These are phyloP conservation scores for Heteractis magnifica DNA, from an alignment of 92 coral and sea anemone species.

Conservation along the genomic window DNA sequence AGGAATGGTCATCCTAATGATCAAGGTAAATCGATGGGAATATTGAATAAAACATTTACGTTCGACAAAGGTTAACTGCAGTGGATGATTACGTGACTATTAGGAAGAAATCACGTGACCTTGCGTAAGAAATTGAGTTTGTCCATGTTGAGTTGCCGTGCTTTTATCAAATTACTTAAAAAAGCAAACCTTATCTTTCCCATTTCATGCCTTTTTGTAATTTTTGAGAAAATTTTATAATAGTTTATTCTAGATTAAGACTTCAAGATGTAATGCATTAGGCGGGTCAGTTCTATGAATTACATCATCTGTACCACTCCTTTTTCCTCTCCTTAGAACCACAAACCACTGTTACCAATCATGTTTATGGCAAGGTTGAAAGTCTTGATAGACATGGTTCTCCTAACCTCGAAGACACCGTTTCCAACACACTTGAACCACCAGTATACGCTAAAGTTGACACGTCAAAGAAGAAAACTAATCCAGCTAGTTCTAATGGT, in stretches of 20 bases:
- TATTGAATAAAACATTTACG: neutral
- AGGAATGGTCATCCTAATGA: neutral
- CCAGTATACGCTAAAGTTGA: slow-evolving; percentile 15
- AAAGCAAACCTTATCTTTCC: no score
- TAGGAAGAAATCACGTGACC: no score
- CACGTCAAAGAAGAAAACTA: neutral
- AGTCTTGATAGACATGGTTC: neutral
- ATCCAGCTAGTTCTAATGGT: neutral
- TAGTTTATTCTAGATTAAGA: no score
- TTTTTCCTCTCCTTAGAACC: neutral
- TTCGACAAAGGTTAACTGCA: no score
- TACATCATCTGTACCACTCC: neutral
- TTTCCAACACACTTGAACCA: slow-evolving; percentile 13
- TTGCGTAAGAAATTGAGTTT: no score
- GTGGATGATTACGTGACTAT: no score
- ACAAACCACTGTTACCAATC: neutral
- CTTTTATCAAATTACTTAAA: no score
- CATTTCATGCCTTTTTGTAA: no score
- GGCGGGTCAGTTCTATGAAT: neutral
- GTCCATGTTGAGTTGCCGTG: no score
- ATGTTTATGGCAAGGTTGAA: neutral
- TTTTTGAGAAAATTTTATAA: no score
- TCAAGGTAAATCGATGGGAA: neutral
- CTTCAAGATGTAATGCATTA: no score
- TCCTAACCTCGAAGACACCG: neutral